Evolutionary conservation across 2,888 invertebrate species (phyloP), one percentile per base, ranked within the genome.

Genomic region (Eupeodes luniger): DNA sequence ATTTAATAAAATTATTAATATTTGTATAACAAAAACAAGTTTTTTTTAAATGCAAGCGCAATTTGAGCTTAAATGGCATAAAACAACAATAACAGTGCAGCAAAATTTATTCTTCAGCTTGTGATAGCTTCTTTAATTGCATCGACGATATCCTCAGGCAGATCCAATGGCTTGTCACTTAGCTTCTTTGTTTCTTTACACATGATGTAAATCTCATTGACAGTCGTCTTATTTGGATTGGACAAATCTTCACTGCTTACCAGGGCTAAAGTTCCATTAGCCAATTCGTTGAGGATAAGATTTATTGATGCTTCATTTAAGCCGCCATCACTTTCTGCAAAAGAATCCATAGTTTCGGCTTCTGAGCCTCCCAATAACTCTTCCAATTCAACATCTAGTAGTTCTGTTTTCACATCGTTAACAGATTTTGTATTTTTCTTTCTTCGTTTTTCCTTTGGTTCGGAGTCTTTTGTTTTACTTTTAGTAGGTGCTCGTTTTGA

Each of bases 171-270:
- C 57, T 91, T 91, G n/a, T 93, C 93, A 77, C 91, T 91, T 16
- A 94, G 76, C 19, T 92, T 91, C 0, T 92, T 92, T 9, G 93
- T 93, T 69, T 91, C 89, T 78, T 91, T 92, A 79, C 92, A 91
- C 77, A 92, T 90, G 88, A 92, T 92, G 83, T 92, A 94, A 79
- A 94, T 92, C 90, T 94, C 93, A 90, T 93, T 92, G 34, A 92
- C 84, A 47, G 91, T 59, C 91, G 66, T 87, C 70, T 91, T 91
- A 90, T 92, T 91, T 7, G 91, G 90, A 79, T 92, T 90, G 12
- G 91, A 91, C 0, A 92, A 90, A 90, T 93, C 92, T 49, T 92
- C 84, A 14, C 92, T 92, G 12, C 93, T 92, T 10, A 94, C 93
- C n/a, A 93, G 90, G 4, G 92, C 93, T 85, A 93, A 89, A 6